These are phyloP conservation scores for Jacana jacana DNA, from an alignment of 2,113 vertebrate species.

Conservation along the genomic window DNA sequence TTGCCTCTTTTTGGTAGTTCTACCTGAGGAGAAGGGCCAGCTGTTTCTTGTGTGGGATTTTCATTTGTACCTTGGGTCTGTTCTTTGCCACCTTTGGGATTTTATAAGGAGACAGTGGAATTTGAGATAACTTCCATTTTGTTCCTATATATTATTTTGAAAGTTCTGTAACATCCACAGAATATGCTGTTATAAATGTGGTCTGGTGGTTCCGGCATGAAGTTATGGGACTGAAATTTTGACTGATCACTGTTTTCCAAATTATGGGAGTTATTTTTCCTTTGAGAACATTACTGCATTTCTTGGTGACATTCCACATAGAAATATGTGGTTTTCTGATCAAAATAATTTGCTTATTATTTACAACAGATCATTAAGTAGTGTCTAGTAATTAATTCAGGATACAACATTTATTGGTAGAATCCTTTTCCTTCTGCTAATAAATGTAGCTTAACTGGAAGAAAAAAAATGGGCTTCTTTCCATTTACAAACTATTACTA, in stretches of 20 bases:
- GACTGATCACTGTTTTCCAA: neutral
- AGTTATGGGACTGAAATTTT: neutral
- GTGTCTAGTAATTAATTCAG: neutral
- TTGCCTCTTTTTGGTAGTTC: neutral
- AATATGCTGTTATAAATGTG: neutral
- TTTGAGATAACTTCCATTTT: neutral
- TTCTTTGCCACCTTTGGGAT: neutral
- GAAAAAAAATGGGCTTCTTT: neutral
- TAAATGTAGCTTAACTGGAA: neutral
- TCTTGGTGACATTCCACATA: neutral
- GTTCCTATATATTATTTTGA: neutral
- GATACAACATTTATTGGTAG: neutral
- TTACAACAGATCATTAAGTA: neutral
- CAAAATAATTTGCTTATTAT: neutral
- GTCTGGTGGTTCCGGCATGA: neutral
- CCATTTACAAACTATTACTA: neutral
- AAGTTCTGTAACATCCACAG: neutral
- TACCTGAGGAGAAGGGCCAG: neutral
- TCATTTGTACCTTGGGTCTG: accelerated
- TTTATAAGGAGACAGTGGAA: neutral
- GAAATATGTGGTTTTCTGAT: neutral
- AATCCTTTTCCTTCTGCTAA: neutral
- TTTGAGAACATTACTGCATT: neutral
- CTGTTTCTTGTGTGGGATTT: neutral
- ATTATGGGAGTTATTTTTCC: neutral